Percentiles rank a stretch among this genome's conserved stretches.
Evolutionary conservation across 2,888 invertebrate genomes (phyloP).

Genomic region (Parnassius glacialis): DNA sequence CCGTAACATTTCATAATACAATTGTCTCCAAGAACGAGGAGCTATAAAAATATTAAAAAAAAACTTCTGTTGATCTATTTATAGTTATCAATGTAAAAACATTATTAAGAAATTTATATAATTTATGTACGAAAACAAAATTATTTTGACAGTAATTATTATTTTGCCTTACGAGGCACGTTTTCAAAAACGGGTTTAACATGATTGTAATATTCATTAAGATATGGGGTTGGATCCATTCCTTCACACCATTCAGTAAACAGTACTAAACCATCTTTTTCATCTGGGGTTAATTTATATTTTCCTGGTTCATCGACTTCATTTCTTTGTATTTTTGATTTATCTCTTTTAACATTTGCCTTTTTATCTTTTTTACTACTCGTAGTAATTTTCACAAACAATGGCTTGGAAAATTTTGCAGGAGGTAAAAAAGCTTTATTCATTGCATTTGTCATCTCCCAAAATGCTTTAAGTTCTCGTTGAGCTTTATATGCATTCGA

Average conservation of each 20-base stretch:
- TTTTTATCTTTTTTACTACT: conserved; percentile 59
- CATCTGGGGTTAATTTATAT: conserved; percentile 58
- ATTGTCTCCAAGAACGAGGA: too few relatives aligned
- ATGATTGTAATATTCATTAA: conserved; percentile 58
- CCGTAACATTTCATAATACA: too few relatives aligned
- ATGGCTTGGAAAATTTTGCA: conserved; percentile 51
- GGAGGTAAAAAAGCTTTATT: conserved; percentile 71
- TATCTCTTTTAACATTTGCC: conserved; percentile 43
- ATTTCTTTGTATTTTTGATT: conserved; percentile 39
- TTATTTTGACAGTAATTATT: neutral
- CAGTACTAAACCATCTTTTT: conserved; percentile 56
- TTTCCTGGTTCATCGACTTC: conserved; percentile 44
- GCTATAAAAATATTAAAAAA: too few relatives aligned
- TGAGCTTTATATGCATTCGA: conserved; percentile 64
- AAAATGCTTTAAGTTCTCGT: conserved; percentile 64
- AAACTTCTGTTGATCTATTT: too few relatives aligned
- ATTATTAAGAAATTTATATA: neutral
- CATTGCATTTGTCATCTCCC: conserved; percentile 71
- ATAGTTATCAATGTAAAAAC: neutral
- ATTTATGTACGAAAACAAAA: neutral
- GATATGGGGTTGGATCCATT: conserved; percentile 57
- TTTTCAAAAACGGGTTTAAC: conserved; percentile 59
- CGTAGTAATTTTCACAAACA: conserved; percentile 56
- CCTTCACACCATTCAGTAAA: conserved; percentile 76
- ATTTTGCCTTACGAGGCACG: conserved; percentile 36